Conservation (phyloP, 2,888 invertebrate species). For the Erynnis tages region DNA sequence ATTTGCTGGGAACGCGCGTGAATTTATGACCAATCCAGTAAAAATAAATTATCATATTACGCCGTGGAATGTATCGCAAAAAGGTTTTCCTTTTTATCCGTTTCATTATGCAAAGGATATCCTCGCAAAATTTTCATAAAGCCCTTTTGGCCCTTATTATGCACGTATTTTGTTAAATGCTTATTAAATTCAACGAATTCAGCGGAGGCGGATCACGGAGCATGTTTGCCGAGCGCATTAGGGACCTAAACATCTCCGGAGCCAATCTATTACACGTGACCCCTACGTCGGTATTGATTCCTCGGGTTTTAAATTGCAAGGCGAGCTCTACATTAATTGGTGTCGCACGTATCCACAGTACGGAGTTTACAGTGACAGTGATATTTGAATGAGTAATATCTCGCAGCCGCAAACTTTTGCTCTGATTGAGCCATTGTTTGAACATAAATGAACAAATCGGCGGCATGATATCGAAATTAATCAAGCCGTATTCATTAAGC, state of each 20-base stretch:
- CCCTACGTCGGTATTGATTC: conserved; percentile 33
- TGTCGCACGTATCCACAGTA: conserved; percentile 39
- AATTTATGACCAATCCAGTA: conserved; percentile 26
- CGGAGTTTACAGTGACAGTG: conserved; percentile 52
- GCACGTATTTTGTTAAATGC: conserved; percentile 27
- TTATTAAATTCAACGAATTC: conserved; percentile 24
- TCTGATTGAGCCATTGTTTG: conserved; percentile 55
- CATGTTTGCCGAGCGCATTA: conserved; percentile 63
- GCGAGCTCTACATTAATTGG: conserved; percentile 46
- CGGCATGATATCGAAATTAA: conserved; percentile 16
- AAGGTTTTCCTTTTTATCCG: conserved; percentile 17
- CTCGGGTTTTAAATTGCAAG: conserved; percentile 20
- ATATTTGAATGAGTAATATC: conserved; percentile 57
- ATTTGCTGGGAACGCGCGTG: neutral
- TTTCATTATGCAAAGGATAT: conserved; percentile 24
- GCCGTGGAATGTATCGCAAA: conserved; percentile 2
- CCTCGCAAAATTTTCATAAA: conserved; percentile 17
- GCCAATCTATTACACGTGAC: conserved; percentile 44
- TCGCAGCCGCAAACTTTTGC: conserved; percentile 55
- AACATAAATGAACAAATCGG: conserved; percentile 25
- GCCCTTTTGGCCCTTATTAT: conserved; percentile 20
- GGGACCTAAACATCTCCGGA: conserved; percentile 58
- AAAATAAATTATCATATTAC: conserved; percentile 21
- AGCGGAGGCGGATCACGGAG: conserved; percentile 50
- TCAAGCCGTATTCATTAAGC: conserved; percentile 23